Percentiles rank a stretch among this genome's conserved stretches.
Conservation (phyloP, 2,888 invertebrate genomes). For the Calameuta pallipes region DNA sequence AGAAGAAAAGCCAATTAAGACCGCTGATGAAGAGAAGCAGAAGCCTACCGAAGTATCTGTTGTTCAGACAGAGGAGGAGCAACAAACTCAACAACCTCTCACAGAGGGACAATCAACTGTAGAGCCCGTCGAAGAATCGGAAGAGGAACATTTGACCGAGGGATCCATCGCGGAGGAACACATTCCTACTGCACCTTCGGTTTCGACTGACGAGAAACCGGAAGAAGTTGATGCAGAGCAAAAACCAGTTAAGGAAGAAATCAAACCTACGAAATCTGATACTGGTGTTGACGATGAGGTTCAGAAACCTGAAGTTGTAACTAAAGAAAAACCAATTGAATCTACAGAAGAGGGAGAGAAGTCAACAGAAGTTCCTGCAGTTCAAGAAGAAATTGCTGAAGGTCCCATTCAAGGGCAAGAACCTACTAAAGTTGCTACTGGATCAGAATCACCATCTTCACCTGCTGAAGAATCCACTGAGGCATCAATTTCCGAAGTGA, state of each 20-base stretch:
- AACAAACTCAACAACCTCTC: conserved; percentile 33
- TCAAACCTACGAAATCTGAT: conserved; percentile 3
- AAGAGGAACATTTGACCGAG: conserved; percentile 16
- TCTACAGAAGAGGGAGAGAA: conserved; percentile 24
- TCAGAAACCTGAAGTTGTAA: conserved; percentile 15
- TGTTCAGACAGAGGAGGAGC: conserved; percentile 22
- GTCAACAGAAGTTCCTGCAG: conserved; percentile 17
- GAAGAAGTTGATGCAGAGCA: conserved; percentile 11
- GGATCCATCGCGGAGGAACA: conserved; percentile 27
- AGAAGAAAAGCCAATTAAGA: conserved; percentile 34
- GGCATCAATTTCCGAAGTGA: conserved; percentile 9
- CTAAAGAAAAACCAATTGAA: conserved; percentile 23
- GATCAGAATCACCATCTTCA: neutral
- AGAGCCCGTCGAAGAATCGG: conserved; percentile 29
- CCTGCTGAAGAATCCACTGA: conserved; percentile 19
- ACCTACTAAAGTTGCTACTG: conserved; percentile 12
- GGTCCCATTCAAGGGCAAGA: conserved; percentile 17
- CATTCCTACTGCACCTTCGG: conserved; percentile 23
- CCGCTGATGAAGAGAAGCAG: conserved; percentile 31
- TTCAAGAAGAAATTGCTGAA: conserved; percentile 10
- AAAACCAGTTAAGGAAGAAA: conserved; percentile 16
- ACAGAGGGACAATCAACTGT: conserved; percentile 30
- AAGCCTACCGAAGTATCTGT: conserved; percentile 29
- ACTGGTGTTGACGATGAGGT: conserved; percentile 20
- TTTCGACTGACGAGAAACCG: conserved; percentile 17